phyloP scores from a whole-genome alignment of 2,113 vertebrate species.

The Diphyllodes magnificus region DNA sequence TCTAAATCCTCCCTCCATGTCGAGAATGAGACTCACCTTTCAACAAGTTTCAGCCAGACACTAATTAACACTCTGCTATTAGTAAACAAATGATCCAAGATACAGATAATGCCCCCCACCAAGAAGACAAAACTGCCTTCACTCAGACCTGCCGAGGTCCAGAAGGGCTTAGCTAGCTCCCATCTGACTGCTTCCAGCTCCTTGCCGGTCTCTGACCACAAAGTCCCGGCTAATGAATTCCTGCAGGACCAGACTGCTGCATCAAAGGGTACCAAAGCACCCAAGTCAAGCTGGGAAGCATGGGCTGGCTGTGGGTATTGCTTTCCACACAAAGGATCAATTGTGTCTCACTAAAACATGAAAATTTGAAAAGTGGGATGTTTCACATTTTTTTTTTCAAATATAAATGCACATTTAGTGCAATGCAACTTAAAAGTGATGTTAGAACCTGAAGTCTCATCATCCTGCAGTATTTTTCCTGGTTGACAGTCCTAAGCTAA shows the following conservation, averaged over 20 bases:
- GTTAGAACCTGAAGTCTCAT: not conserved
- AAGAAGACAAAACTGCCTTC: not conserved
- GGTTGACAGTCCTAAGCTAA: not conserved
- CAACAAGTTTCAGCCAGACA: not conserved
- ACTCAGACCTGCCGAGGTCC: not conserved
- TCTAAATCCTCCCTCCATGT: not conserved
- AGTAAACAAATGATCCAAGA: not conserved
- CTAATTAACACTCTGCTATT: not conserved
- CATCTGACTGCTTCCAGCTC: not conserved
- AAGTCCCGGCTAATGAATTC: not conserved
- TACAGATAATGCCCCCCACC: not conserved
- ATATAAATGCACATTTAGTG: not conserved
- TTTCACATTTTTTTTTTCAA: not conserved
- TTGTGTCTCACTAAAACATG: fast-evolving
- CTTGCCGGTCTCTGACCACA: not conserved
- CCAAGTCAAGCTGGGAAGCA: not conserved
- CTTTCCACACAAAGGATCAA: not conserved
- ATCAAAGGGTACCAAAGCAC: not conserved
- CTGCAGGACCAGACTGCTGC: not conserved
- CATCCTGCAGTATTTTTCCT: not conserved
- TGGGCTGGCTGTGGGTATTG: not conserved
- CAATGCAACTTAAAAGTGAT: not conserved
- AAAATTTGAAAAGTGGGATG: not conserved
- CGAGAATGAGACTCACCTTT: not conserved
- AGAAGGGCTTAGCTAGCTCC: not conserved